Base-by-base conservation (phyloP, 2,113 vertebrate genomes). In the Alosa alosa region DNA sequence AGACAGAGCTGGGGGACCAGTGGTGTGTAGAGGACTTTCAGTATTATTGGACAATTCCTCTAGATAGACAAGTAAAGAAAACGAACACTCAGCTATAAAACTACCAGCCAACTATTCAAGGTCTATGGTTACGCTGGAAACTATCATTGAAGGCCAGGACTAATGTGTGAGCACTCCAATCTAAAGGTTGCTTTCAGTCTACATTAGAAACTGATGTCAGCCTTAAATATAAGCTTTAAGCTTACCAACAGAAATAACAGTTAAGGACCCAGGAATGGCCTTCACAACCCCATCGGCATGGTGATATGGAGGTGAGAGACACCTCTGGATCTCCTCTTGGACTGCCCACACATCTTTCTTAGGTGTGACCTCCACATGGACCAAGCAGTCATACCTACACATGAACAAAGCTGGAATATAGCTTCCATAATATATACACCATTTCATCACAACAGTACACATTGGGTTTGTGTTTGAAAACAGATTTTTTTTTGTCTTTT, bases 351-450 rank as follows among this genome's bases (percentile, higher is more conserved):
- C 93, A 22, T 90, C 57, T 10, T 60, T 84, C 45, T 86, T 87
- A 68, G 94, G 94, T 20, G 78, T 84, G 84, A 93, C 91, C 0
- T 39, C 84, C 81, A 95, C 90, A 60, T 88, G 52, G 25, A 92
- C 90, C 83, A 91, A 84, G 86, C 87, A 85, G 25, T 0, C 86
- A 89, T 93, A 93, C 87, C 2, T 6, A 82, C n/a, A 64, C 3
- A 39, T 15, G 10, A 78, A 78, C 18, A 36, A 41, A 15, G 36
- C 72, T 5, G 20, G 31, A 39, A 39, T 75, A 4, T 41, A 6
- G 13, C 72, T 39, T 39, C 25, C 31, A 36, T 75, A 11, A 25
- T 31, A 13, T 72, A 31, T 36, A 72, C 10, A 36, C 36, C 0
- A 31, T 72, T 36, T n/a, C 47, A 64, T 25, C 60, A 64, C 4